Evolutionary conservation across 2,113 vertebrate genomes (phyloP).

Genomic region (Serilophus lunatus): DNA sequence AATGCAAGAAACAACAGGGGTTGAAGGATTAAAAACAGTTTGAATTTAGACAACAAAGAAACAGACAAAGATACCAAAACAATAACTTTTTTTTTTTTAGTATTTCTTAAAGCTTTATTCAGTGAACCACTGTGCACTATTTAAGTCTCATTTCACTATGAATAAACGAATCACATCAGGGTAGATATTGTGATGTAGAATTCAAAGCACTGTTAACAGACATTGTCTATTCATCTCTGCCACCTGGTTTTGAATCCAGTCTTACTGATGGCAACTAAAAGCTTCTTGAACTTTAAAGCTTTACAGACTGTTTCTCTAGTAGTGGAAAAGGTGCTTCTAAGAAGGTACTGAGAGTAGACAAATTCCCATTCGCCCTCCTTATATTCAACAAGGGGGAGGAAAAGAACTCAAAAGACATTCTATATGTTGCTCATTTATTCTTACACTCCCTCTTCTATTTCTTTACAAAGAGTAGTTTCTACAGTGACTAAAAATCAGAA

Average conservation of each 20-base stretch:
- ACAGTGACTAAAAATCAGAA: neutral
- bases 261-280: slow-evolving; percentile 31
- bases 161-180: slow-evolving; percentile 48
- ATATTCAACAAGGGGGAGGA: neutral
- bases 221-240: slow-evolving; percentile 45
- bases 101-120: slow-evolving; percentile 44
- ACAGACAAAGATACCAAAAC: slow-evolving; percentile 31
- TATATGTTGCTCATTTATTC: neutral
- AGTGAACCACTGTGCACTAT: neutral
- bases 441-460: neutral
- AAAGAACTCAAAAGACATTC: neutral
- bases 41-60: slow-evolving; percentile 47
- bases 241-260: slow-evolving; percentile 38
- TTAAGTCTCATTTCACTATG: slow-evolving; percentile 24
- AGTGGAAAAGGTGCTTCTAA: neutral
- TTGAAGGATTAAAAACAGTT: slow-evolving; percentile 53
- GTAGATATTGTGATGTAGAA: slow-evolving; percentile 23
- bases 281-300: slow-evolving; percentile 39
- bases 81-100: slow-evolving; percentile 17
- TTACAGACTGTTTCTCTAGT: neutral
- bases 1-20: slow-evolving; percentile 54
- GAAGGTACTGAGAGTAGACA: neutral
- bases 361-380: neutral
- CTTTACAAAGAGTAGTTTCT: neutral
- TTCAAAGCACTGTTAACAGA: slow-evolving; percentile 14